Evolutionary conservation across 2,797 vertebrate genomes (phyloP).

Genomic region (Rhinatrema bivittatum): DNA sequence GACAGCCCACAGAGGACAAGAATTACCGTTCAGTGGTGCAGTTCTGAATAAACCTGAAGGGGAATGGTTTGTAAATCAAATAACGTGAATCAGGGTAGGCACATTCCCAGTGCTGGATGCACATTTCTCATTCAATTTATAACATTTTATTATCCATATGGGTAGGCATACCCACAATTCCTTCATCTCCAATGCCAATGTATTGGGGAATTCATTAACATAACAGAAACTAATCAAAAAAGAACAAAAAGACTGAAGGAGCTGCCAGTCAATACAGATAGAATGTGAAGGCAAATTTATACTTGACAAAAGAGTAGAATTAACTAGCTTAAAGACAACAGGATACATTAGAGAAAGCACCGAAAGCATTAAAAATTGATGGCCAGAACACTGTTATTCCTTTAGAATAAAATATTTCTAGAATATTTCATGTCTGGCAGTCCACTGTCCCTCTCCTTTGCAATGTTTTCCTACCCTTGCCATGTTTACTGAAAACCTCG

Average conservation of each 20-base stretch:
- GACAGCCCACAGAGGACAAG: conserved; percentile 30
- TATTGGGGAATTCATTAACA: conserved; percentile 41
- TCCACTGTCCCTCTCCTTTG: too few species aligned
- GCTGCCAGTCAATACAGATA: conserved; percentile 40
- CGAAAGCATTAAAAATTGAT: conserved; percentile 49
- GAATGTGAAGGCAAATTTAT: conserved; percentile 40
- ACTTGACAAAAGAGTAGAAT: conserved; percentile 51
- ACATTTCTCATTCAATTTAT: conserved; percentile 11
- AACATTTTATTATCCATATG: conserved; percentile 11
- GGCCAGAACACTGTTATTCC: too few species aligned
- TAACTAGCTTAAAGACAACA: conserved; percentile 47
- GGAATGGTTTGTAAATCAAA: conserved; percentile 42
- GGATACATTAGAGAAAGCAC: conserved; percentile 40
- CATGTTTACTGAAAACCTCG: too few species aligned
- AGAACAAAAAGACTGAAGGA: conserved; percentile 20
- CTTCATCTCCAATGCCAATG: conserved; percentile 20
- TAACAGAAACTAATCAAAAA: conserved; percentile 35
- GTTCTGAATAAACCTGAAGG: conserved; percentile 39
- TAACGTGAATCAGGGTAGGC: conserved; percentile 17
- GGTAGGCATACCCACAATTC: conserved; percentile 4
- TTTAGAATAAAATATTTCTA: too few species aligned
- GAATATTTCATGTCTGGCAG: too few species aligned
- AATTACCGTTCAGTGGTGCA: conserved; percentile 11
- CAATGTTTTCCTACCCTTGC: too few species aligned
- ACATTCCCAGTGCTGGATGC: conserved; percentile 13